Base-by-base conservation (phyloP, 1,140 invertebrate species). In the Geopemphigus sp. region DNA sequence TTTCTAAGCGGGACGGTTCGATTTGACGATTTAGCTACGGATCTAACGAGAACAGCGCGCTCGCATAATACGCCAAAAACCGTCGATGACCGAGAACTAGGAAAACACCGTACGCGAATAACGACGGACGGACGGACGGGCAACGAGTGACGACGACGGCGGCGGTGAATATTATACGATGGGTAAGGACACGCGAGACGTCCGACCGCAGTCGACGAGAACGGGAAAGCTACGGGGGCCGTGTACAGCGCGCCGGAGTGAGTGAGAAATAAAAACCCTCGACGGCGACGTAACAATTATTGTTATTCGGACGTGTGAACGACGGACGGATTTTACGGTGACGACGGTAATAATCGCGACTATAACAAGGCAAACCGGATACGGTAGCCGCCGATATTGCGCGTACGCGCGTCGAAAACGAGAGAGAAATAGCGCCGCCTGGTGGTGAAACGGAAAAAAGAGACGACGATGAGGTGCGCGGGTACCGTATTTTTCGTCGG, bases 341-440 rank as follows among this genome's bases (percentile, higher is more conserved):
- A n/a, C n/a, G n/a, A n/a, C n/a, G n/a, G n/a, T n/a, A n/a, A n/a
- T n/a, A n/a, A n/a, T n/a, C n/a, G n/a, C n/a, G n/a, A n/a, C n/a
- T n/a, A n/a, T n/a, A n/a, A n/a, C 64, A 45, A 66, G 64, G 64
- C n/a, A 32, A 66, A 47, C 64, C 64, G 64, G 64, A 66, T 45
- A 22, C n/a, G n/a, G 12, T n/a, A n/a, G 17, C 6, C 29, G 17
- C 15, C 17, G 29, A 1, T 50, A 10, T 39, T 39, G 32, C 32
- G 47, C 5, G 39, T 50, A 11, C 14, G 47, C 14, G 32, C 32
- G 32, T 39, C 32, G 3, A 3, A 8, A 4, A 8, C 32, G 3
- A 8, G 32, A 50, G 47, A 50, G 14, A 45, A 45, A 45, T 5
- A 45, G 39, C 5, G 39, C 39, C 39, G 39, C 39, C 5, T 11